Base-by-base conservation (phyloP, 1,140 invertebrate species). In the Oryctes rhinoceros region DNA sequence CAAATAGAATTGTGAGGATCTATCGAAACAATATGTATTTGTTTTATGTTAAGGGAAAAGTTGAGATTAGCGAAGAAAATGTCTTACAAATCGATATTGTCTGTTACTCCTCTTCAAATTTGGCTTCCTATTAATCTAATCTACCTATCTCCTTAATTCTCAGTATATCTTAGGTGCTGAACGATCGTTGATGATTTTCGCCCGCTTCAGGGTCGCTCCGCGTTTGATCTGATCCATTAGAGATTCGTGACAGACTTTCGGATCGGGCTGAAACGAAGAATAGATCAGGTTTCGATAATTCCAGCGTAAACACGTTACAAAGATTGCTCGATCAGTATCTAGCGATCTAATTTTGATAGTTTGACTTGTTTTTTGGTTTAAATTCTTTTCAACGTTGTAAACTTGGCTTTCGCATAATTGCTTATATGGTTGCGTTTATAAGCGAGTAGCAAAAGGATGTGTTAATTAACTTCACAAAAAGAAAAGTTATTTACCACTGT, bases 211-310 rank as follows among this genome's bases (percentile, higher is more conserved):
- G 4, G 93, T 92, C 2, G 94, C 95, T 37, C 96, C 96, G 62
- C 93, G 91, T 85, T 96, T 94, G 67, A 97, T 97, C 85, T 97
- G 96, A 90, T 97, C 96, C 95, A 97, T 96, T 0, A 97, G 89
- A 78, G 89, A 94, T 84, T 90, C 93, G 89, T 91, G 92, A 90
- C 91, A 95, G 85, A 92, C 90, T 89, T 90, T 90, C 84, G 89
- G 91, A 92, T 93, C 91, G 88, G 91, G 90, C 93, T 91, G 87
- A 81, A 91, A 81, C 74, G 67, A 37, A 13, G 79, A 76, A 18
- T 53, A 1, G 13, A 3, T 67, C 6, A 67, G 24, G 24, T 24
- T 67, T 67, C 10, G 18, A 9, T 2, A 24, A 35, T 67, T 67
- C 49, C 13, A 15, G n/a, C 39, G 47, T 76, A 44, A 4, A 48